Percentiles rank a stretch among this genome's conserved stretches.
Evolutionary conservation across 30 jellyfish, hydroid and myxozoan species (phyloP).

Genomic region (Pelagia noctiluca): DNA sequence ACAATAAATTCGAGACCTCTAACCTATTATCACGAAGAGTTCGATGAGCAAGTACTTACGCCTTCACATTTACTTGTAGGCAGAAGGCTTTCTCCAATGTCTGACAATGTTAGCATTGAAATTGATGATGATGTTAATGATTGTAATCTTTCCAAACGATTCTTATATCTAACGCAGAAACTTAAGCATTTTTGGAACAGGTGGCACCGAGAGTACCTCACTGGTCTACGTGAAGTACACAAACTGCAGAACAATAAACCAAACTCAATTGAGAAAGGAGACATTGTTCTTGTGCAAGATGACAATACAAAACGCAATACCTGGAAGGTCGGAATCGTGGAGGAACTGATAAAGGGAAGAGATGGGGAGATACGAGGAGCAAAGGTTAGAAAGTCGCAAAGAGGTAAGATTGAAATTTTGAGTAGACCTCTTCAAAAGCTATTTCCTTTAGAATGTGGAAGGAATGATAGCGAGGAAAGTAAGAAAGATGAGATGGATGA

Average conservation of each 20-base stretch:
- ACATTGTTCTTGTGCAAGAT: conserved; percentile 32
- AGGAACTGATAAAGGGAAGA: conserved; percentile 3
- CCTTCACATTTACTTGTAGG: conserved; percentile 24
- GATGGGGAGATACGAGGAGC: conserved; percentile 18
- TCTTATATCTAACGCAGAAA: background rate
- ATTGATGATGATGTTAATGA: conserved; percentile 20
- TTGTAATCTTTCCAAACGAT: conserved; percentile 10
- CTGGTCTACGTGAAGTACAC: conserved; percentile 22
- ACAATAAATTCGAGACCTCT: conserved; percentile 22
- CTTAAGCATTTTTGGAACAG: conserved; percentile 21
- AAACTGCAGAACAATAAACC: conserved; percentile 11
- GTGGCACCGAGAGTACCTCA: conserved; percentile 22
- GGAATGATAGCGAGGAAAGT: too few relatives aligned
- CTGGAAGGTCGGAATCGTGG: conserved; percentile 1
- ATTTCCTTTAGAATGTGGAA: too few relatives aligned
- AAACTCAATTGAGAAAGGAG: conserved; percentile 8
- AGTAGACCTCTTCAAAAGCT: too few relatives aligned
- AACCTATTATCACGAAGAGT: conserved; percentile 10
- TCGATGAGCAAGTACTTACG: conserved; percentile 3
- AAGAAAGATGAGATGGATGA: too few relatives aligned
- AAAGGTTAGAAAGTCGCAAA: too few relatives aligned
- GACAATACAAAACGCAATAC: background rate
- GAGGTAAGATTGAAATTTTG: too few relatives aligned
- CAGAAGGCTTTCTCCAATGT: conserved; percentile 1
- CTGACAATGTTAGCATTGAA: background rate